phyloP scores from a whole-genome alignment of 2,797 vertebrate genomes.

The Trichosurus vulpecula region DNA sequence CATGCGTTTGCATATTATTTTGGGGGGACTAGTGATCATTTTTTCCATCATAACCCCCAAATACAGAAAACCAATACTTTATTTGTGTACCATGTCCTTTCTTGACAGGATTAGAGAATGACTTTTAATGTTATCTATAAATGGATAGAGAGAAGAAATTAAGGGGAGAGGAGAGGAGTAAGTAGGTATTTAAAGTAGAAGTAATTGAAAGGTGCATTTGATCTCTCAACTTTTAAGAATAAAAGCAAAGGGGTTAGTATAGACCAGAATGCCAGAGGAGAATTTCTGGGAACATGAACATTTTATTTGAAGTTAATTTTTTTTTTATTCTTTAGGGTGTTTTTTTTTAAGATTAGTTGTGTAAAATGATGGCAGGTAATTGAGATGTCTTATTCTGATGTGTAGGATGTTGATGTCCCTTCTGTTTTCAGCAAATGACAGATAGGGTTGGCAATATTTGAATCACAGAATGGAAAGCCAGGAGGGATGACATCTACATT shows the following conservation, averaged over 20 bases:
- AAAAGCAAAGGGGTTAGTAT: background rate
- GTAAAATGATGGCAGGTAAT: constrained; percentile 6
- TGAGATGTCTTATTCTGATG: constrained; percentile 37
- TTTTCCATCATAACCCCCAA: constrained; percentile 58
- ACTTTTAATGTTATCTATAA: constrained; percentile 59
- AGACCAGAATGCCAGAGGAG: constrained; percentile 11
- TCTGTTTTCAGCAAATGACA: constrained; percentile 25
- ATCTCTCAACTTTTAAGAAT: constrained; percentile 49
- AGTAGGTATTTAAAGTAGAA: constrained; percentile 58
- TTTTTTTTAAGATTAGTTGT: constrained; percentile 11
- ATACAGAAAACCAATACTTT: constrained; percentile 56
- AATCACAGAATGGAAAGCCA: background rate
- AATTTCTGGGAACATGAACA: background rate
- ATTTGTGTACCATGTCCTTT: constrained; percentile 66
- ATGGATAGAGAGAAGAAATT: constrained; percentile 54
- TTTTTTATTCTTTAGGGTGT: constrained; percentile 34
- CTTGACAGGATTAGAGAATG: constrained; percentile 51
- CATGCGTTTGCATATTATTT: background rate
- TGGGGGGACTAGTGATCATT: constrained; percentile 31
- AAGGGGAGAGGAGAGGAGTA: background rate
- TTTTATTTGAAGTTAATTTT: constrained; percentile 7
- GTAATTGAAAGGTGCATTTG: constrained; percentile 32
- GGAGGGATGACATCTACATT: background rate
- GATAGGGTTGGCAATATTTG: background rate
- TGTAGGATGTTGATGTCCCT: background rate